Evolutionary conservation across 2,888 invertebrate species (phyloP).

Genomic region (Andrena bicolor): DNA sequence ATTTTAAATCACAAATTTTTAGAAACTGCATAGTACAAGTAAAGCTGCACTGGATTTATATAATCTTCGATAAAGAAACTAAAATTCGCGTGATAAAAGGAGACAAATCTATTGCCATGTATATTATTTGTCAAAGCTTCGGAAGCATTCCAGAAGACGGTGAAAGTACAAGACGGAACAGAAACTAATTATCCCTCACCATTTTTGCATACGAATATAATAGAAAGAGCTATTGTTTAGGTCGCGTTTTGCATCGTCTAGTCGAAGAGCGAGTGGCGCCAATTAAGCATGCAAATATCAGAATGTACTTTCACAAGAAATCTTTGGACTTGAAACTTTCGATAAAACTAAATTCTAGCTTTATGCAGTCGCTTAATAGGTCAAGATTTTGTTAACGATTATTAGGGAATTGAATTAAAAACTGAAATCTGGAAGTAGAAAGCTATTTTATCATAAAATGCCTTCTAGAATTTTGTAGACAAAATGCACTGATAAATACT

Average conservation of each 20-base stretch:
- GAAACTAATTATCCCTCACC: neutral
- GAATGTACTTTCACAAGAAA: slow-evolving; percentile 39
- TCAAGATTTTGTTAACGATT: neutral
- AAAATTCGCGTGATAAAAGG: too few species aligned
- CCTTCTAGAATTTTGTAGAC: too few species aligned
- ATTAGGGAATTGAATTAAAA: neutral
- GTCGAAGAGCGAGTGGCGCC: slow-evolving; percentile 6
- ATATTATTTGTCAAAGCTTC: neutral
- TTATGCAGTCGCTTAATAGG: slow-evolving; percentile 4
- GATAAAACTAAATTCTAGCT: slow-evolving; percentile 17
- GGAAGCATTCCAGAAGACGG: slow-evolving; percentile 1
- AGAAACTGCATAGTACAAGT: too few species aligned
- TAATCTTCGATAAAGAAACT: too few species aligned
- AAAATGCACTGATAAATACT: too few species aligned
- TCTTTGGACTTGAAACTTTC: slow-evolving; percentile 19
- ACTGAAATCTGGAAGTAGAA: neutral
- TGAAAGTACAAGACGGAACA: neutral
- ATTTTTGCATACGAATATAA: slow-evolving; percentile 31
- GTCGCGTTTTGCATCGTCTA: slow-evolving; percentile 7
- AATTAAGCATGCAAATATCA: slow-evolving; percentile 33
- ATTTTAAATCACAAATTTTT: too few species aligned
- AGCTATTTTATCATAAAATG: neutral
- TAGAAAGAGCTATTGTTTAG: slow-evolving; percentile 20
- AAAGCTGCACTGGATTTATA: too few species aligned
- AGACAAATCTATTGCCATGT: neutral